These are phyloP conservation scores for Neogobius melanostomus DNA, from an alignment of 2,113 vertebrate genomes.

Conservation along the genomic window DNA sequence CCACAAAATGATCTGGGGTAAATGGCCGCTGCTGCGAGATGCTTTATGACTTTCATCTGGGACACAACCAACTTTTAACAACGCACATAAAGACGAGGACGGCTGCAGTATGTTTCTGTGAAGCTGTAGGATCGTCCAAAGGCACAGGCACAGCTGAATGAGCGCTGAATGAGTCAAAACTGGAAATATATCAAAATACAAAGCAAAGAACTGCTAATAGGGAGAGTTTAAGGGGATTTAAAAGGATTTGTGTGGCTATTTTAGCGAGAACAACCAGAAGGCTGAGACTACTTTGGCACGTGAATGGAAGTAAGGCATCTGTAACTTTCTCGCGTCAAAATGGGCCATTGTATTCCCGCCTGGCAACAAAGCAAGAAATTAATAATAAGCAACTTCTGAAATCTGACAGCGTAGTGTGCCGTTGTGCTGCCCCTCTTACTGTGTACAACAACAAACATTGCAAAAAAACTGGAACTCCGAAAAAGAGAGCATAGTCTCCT, in stretches of 20 bases:
- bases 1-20: slow-evolving; percentile 45
- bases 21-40: slow-evolving; percentile 39
- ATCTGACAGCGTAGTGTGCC: slow-evolving; percentile 41
- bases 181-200: slow-evolving; percentile 38
- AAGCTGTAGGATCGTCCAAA: slow-evolving; percentile 58
- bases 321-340: slow-evolving; percentile 68
- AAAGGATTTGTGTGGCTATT: slow-evolving; percentile 55
- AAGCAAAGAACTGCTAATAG: slow-evolving; percentile 30
- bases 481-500: slow-evolving; percentile 1
- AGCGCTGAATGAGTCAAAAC: slow-evolving; percentile 38
- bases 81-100: slow-evolving; percentile 38
- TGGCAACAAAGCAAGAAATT: slow-evolving; percentile 15
- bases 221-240: slow-evolving; percentile 43
- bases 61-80: slow-evolving; percentile 42
- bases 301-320: slow-evolving; percentile 81
- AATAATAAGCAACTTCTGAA: slow-evolving; percentile 39
- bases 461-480: slow-evolving; percentile 35
- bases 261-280: slow-evolving; percentile 56
- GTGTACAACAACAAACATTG: slow-evolving; percentile 45
- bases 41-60: slow-evolving; percentile 50
- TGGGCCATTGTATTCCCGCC: slow-evolving; percentile 61
- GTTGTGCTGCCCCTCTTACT: slow-evolving; percentile 29
- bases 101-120: slow-evolving; percentile 38
- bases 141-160: slow-evolving; percentile 63
- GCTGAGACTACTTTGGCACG: slow-evolving; percentile 78